phyloP scores from a whole-genome alignment of 2,797 vertebrate species.

The Dipus sagitta region DNA sequence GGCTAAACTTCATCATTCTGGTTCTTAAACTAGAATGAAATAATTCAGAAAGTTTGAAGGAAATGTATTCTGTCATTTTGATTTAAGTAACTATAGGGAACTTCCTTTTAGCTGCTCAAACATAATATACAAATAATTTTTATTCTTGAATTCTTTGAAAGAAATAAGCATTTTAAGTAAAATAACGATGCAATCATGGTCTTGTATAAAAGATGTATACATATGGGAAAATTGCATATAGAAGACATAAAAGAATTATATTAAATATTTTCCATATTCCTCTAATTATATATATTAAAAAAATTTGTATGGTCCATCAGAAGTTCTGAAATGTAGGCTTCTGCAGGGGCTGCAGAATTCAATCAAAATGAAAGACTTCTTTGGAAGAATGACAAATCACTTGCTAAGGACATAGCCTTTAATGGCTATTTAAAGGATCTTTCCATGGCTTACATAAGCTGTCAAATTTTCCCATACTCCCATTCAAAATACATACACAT shows the following conservation, averaged over 20 bases:
- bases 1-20: constrained; percentile 75
- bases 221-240: constrained; percentile 38
- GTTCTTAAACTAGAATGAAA: constrained; percentile 68
- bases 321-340: constrained; percentile 44
- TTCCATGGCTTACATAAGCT: constrained; percentile 39
- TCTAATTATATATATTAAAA: constrained; percentile 1
- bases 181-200: not conserved
- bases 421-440: constrained; percentile 52
- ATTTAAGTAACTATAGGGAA: constrained; percentile 68
- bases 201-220: not conserved
- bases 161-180: not conserved
- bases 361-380: constrained; percentile 66
- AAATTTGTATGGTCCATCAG: not conserved
- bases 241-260: constrained; percentile 18
- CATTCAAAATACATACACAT: not conserved
- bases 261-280: not conserved
- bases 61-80: constrained; percentile 57
- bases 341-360: not conserved
- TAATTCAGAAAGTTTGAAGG: constrained; percentile 71
- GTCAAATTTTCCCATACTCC: not conserved
- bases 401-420: constrained; percentile 44
- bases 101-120: constrained; percentile 13
- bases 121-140: not conserved
- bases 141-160: constrained; percentile 25
- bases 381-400: constrained; percentile 44